Conservation (phyloP, 2,888 invertebrate species). For the Danaus chrysippus region DNA sequence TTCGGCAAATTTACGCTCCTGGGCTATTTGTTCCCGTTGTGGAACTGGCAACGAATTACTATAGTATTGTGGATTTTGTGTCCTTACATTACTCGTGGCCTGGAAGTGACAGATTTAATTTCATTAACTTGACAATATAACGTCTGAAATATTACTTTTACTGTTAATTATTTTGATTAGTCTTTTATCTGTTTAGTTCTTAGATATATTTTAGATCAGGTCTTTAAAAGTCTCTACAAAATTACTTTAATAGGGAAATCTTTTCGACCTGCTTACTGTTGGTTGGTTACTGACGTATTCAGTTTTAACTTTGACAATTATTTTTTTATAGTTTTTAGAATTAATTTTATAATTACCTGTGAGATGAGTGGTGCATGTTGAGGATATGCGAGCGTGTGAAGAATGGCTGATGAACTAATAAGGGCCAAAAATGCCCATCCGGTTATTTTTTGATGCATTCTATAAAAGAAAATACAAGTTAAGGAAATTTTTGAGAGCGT, state of each 20-base stretch:
- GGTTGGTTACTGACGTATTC: no score
- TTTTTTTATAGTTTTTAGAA: no score
- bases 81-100: slow-evolving; percentile 70
- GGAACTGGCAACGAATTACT: slow-evolving; percentile 63
- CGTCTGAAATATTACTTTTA: slow-evolving; percentile 16
- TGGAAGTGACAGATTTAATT: slow-evolving; percentile 28
- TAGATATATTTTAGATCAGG: no score
- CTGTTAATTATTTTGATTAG: background rate
- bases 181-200: no score
- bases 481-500: slow-evolving; percentile 10
- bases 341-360: slow-evolving; percentile 49
- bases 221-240: no score
- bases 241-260: no score
- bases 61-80: slow-evolving; percentile 71
- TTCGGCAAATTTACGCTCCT: slow-evolving; percentile 90
- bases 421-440: slow-evolving; percentile 86
- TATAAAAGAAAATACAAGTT: slow-evolving; percentile 37
- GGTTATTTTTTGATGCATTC: slow-evolving; percentile 82
- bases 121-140: background rate
- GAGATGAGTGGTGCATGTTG: slow-evolving; percentile 67
- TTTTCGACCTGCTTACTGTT: no score
- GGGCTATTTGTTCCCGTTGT: slow-evolving; percentile 59
- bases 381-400: slow-evolving; percentile 85
- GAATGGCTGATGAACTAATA: slow-evolving; percentile 81
- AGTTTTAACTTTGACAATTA: no score